Evolutionary conservation across 2,797 vertebrate genomes (phyloP).

Genomic region (Mionectes olivaceus): DNA sequence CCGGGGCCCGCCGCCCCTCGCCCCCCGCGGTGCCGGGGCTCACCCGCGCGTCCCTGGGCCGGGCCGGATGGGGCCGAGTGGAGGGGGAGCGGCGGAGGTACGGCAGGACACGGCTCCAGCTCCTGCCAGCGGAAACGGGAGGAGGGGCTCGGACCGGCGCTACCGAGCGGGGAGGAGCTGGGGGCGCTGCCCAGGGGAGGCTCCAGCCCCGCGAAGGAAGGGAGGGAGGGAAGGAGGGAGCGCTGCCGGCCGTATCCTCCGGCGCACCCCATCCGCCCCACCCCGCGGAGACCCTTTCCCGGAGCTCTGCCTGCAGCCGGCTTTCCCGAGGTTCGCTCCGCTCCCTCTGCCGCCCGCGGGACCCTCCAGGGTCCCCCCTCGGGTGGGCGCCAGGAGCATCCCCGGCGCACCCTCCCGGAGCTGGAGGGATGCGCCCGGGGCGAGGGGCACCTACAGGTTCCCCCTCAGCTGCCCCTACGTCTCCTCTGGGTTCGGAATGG

Average conservation of each 20-base stretch:
- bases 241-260: fast-evolving
- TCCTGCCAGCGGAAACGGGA: conserved; percentile 10
- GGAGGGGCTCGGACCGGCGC: neutral
- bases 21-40: neutral
- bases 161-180: conserved; percentile 45
- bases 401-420: neutral
- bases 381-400: neutral
- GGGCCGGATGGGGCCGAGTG: neutral
- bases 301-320: neutral
- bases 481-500: fast-evolving
- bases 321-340: too few species aligned
- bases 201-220: neutral
- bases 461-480: fast-evolving
- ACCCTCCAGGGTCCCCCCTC: neutral
- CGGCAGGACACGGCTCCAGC: neutral
- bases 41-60: conserved; percentile 14
- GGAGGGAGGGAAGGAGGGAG: neutral
- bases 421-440: neutral
- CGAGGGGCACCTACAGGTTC: too few species aligned
- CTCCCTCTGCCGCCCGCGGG: neutral
- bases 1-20: neutral
- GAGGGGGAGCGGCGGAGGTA: neutral
- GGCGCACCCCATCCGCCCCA: fast-evolving
- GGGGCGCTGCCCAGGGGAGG: conserved; percentile 5
- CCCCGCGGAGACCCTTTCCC: too few species aligned